Evolutionary conservation across 2,113 vertebrate species (phyloP).

Genomic region (Thamnaconus septentrionalis): DNA sequence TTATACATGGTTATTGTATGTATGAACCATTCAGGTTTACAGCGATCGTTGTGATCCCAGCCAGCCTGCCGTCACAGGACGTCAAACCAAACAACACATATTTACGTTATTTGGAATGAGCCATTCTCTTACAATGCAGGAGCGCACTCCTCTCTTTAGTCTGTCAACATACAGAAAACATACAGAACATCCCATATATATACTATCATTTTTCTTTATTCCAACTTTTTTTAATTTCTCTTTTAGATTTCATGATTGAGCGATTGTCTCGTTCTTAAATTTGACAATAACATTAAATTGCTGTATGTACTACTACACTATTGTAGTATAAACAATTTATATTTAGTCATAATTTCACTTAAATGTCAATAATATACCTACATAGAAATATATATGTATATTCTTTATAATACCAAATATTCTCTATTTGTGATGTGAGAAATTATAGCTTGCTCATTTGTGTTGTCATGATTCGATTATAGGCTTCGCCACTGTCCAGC

Average conservation of each 20-base stretch:
- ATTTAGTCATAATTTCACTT: conserved; percentile 72
- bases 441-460: conserved; percentile 68
- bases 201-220: conserved; percentile 59
- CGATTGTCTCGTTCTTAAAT: conserved; percentile 81
- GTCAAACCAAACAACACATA: conserved; percentile 20
- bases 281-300: conserved; percentile 71
- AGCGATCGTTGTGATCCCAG: conserved; percentile 10
- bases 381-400: conserved; percentile 83
- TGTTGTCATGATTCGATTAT: conserved; percentile 57
- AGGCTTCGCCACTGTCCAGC: conserved; percentile 53
- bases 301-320: conserved; percentile 68
- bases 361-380: conserved; percentile 81
- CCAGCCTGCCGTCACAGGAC: conserved; percentile 10
- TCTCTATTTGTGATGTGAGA: conserved; percentile 76
- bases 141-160: conserved; percentile 33
- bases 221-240: conserved; percentile 61
- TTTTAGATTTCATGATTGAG: conserved; percentile 64
- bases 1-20: conserved; percentile 6
- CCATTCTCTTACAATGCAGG: conserved; percentile 21
- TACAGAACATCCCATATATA: conserved; percentile 63
- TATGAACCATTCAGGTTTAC: conserved; percentile 17
- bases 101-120: conserved; percentile 15
- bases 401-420: conserved; percentile 82
- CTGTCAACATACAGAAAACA: conserved; percentile 55
- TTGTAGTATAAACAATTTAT: conserved; percentile 63